Percentiles rank a stretch among this genome's conserved stretches.
Evolutionary conservation across 1,140 invertebrate genomes (phyloP).

Genomic region (Drosophila fuyamai): DNA sequence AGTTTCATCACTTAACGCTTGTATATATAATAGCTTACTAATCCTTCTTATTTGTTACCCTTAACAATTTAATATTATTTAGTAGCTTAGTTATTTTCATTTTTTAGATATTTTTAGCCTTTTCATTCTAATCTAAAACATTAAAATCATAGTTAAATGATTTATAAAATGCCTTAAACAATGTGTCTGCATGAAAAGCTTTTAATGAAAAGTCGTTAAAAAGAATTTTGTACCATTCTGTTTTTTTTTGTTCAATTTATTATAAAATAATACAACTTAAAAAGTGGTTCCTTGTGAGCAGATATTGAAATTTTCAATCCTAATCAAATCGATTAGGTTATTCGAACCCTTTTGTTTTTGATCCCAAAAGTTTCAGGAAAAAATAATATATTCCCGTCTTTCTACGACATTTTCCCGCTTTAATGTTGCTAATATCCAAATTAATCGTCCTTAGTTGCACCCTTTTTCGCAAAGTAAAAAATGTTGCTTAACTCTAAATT

Average conservation of each 20-base stretch:
- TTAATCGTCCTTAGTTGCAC: conserved; percentile 12
- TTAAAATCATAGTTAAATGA: background rate
- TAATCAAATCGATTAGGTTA: too few species aligned
- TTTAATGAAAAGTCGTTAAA: background rate
- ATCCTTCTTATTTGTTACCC: background rate
- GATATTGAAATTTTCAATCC: too few species aligned
- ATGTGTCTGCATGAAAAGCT: background rate
- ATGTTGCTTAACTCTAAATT: background rate
- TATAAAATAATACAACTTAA: too few species aligned
- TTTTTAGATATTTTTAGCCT: background rate
- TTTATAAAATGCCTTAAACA: background rate
- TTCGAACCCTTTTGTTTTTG: background rate
- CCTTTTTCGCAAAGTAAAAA: conserved; percentile 12
- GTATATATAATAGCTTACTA: conserved; percentile 16
- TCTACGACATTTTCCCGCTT: background rate
- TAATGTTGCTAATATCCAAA: conserved; percentile 10
- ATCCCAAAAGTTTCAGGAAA: background rate
- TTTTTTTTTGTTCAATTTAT: too few species aligned
- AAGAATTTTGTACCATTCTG: too few species aligned
- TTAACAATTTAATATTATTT: background rate
- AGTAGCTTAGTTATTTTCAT: background rate
- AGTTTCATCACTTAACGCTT: conserved; percentile 4
- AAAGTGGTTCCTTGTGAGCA: too few species aligned
- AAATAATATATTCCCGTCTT: background rate
- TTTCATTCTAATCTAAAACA: background rate